Evolutionary conservation across 1,140 invertebrate species (phyloP).

Genomic region (Eulimnadia texana): DNA sequence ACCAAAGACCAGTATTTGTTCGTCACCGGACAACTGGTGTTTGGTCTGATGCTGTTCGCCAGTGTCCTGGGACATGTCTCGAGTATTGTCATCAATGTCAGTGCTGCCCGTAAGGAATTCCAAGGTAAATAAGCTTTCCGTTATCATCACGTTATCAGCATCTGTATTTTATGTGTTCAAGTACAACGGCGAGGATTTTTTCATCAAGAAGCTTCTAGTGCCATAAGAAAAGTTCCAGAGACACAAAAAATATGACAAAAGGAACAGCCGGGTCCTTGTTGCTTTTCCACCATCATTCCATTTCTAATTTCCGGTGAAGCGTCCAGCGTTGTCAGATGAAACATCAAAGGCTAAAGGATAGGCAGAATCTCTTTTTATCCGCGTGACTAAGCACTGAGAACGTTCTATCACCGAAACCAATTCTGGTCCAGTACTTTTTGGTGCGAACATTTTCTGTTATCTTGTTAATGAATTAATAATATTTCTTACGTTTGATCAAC

Average conservation of each 20-base stretch:
- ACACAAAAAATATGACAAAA: background rate
- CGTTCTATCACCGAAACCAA: background rate
- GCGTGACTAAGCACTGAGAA: background rate
- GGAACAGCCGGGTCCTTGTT: background rate
- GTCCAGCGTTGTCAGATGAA: background rate
- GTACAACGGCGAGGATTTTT: too few species aligned
- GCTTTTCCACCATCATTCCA: background rate
- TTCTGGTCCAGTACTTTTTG: background rate
- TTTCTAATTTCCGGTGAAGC: background rate
- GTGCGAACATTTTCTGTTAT: background rate
- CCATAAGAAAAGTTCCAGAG: too few species aligned
- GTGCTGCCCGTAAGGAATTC: constrained; percentile 84
- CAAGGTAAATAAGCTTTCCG: constrained; percentile 51
- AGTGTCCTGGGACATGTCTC: constrained; percentile 86
- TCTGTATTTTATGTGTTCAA: too few species aligned
- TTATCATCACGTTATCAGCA: too few species aligned
- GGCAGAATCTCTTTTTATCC: background rate
- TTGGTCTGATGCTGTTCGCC: constrained; percentile 78
- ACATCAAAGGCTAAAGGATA: background rate
- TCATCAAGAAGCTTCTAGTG: too few species aligned
- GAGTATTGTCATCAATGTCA: constrained; percentile 89
- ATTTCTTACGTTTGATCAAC: background rate
- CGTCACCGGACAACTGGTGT: constrained; percentile 75
- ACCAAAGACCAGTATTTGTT: constrained; percentile 84
- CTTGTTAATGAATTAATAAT: background rate